phyloP scores from a whole-genome alignment of 2,797 vertebrate species.

The Sylvia borin region DNA sequence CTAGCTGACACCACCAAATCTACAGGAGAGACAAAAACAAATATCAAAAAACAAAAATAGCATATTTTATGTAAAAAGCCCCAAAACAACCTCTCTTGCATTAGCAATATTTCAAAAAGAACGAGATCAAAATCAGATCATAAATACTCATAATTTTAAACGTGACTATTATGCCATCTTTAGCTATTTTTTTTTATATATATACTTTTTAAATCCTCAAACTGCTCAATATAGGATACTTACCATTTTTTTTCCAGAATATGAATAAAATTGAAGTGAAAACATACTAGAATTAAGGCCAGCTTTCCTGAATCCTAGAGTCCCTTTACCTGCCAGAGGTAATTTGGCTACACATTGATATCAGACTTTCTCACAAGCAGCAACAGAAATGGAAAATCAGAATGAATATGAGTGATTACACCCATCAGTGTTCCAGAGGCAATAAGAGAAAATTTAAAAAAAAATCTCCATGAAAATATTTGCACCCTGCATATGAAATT shows the following conservation, averaged over 20 bases:
- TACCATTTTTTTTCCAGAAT: not conserved
- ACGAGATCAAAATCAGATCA: not conserved
- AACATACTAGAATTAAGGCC: not conserved
- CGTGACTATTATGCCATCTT: not conserved
- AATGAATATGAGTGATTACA: not conserved
- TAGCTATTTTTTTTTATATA: fast-evolving
- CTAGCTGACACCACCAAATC: not conserved
- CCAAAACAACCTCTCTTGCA: not conserved
- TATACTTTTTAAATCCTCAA: not conserved
- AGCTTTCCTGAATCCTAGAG: not conserved
- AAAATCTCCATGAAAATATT: not conserved
- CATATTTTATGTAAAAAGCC: not conserved
- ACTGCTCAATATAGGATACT: not conserved
- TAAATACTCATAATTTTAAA: not conserved
- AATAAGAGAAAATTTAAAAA: not conserved
- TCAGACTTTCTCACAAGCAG: not conserved
- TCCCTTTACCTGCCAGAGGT: not conserved
- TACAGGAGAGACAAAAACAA: not conserved
- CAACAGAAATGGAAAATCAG: not conserved
- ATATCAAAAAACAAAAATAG: not conserved
- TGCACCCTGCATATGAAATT: not conserved
- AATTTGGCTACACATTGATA: not conserved
- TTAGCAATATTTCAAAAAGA: not conserved
- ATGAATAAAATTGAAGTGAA: not conserved
- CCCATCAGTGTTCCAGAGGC: not conserved